Percentiles rank a stretch among this genome's conserved stretches.
phyloP scores from a whole-genome alignment of 2,888 invertebrate genomes.

The Selenia dentaria region DNA sequence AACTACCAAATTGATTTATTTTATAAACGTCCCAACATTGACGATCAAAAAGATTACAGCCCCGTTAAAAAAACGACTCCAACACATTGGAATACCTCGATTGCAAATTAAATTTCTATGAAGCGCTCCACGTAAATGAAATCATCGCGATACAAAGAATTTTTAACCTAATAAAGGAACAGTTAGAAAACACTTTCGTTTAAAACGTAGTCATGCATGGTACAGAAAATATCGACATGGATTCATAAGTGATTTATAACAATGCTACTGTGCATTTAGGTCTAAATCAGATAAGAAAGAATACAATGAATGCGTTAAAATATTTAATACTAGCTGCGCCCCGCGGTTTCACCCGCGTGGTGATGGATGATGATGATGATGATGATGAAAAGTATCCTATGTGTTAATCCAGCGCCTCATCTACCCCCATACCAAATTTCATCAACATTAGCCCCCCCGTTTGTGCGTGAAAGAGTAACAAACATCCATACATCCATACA shows the following conservation, averaged over 20 bases:
- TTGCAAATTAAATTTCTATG: constrained; percentile 47
- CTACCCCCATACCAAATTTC: no score
- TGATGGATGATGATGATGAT: no score
- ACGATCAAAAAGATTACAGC: constrained; percentile 16
- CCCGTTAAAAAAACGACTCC: constrained; percentile 26
- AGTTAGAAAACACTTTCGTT: constrained; percentile 50
- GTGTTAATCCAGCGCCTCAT: no score
- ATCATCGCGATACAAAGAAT: constrained; percentile 22
- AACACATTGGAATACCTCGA: constrained; percentile 25
- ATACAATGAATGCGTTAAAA: constrained; percentile 39
- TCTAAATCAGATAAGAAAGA: constrained; percentile 31
- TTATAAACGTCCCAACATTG: constrained; percentile 16
- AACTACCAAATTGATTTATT: no score
- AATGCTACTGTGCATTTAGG: constrained; percentile 44
- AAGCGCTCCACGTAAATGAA: constrained; percentile 19
- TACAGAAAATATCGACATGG: constrained; percentile 41
- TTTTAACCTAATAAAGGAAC: constrained; percentile 31
- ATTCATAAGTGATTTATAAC: constrained; percentile 54
- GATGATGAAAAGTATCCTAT: no score
- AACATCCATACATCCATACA: no score
- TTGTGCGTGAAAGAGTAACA: no score
- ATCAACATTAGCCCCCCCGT: no score
- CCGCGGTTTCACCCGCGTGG: no score
- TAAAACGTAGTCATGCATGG: constrained; percentile 22
- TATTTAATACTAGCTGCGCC: no score